Conservation (phyloP, 2,797 vertebrate genomes). For the Bradypodion pumilum region DNA sequence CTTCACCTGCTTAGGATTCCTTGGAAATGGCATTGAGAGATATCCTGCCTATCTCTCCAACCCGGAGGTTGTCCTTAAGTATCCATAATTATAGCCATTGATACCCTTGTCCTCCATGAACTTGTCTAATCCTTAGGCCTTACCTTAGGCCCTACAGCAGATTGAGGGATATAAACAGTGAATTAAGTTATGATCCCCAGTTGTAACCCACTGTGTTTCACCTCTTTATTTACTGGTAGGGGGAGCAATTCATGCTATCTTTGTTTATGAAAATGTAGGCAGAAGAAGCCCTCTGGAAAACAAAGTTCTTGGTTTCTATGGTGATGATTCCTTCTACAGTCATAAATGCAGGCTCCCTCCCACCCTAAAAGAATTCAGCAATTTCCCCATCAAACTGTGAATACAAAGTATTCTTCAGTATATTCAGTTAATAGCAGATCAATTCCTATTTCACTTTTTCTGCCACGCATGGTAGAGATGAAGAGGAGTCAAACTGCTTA, state of each 20-base stretch:
- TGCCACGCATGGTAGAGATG: conserved; percentile 44
- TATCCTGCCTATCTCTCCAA: too few relatives aligned
- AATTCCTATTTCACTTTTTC: conserved; percentile 36
- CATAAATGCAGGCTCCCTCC: conserved; percentile 21
- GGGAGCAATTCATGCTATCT: not conserved
- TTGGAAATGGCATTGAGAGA: too few relatives aligned
- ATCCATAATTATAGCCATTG: too few relatives aligned
- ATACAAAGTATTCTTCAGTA: conserved; percentile 42
- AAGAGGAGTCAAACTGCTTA: conserved; percentile 50
- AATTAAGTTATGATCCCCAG: too few relatives aligned
- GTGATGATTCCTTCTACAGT: conserved; percentile 53
- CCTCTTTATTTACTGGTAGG: too few relatives aligned
- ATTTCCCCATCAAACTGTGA: conserved; percentile 54
- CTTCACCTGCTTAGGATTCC: too few relatives aligned
- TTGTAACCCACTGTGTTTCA: too few relatives aligned
- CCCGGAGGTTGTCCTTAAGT: too few relatives aligned
- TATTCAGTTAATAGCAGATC: conserved; percentile 62
- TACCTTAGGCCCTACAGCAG: too few relatives aligned
- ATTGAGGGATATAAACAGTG: too few relatives aligned
- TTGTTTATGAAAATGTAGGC: conserved; percentile 51
- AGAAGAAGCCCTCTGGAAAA: conserved; percentile 27
- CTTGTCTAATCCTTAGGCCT: too few relatives aligned
- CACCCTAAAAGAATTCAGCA: conserved; percentile 25
- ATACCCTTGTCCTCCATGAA: too few relatives aligned
- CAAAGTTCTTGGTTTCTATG: conserved; percentile 54